Percentiles rank a stretch among this genome's conserved stretches.
Evolutionary conservation across 2,888 invertebrate species (phyloP).

Genomic region (Willowsia nigromaculata): DNA sequence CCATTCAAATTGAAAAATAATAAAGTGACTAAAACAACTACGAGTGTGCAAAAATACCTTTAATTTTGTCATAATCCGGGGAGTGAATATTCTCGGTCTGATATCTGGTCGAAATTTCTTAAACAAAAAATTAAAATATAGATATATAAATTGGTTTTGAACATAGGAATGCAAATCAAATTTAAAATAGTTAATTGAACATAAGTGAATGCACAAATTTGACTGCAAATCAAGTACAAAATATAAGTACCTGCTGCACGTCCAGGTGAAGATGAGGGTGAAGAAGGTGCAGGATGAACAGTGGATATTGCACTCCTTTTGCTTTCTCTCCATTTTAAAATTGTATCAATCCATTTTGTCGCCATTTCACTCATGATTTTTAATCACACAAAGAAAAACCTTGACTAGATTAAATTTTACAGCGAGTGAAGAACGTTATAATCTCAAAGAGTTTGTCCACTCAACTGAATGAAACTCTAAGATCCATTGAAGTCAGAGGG

Average conservation of each 20-base stretch:
- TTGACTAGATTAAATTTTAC: background rate
- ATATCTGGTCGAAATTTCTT: slow-evolving; percentile 70
- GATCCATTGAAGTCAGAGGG: background rate
- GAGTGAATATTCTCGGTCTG: slow-evolving; percentile 66
- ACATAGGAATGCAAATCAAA: background rate
- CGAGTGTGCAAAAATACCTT: slow-evolving; percentile 56
- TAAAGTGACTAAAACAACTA: background rate
- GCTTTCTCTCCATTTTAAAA: slow-evolving; percentile 63
- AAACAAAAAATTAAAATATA: background rate
- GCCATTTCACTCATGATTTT: slow-evolving; percentile 46
- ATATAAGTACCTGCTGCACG: slow-evolving; percentile 25
- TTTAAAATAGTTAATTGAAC: background rate
- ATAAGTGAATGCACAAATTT: background rate
- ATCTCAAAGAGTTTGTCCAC: background rate
- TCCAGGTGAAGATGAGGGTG: slow-evolving; percentile 2
- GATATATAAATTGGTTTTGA: background rate
- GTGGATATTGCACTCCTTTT: slow-evolving; percentile 54
- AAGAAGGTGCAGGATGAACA: slow-evolving; percentile 56
- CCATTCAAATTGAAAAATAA: no score
- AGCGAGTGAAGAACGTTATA: background rate
- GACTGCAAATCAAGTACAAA: background rate
- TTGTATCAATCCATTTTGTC: slow-evolving; percentile 63
- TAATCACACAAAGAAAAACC: background rate
- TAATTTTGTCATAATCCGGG: slow-evolving; percentile 73
- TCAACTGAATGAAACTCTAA: background rate